These are phyloP conservation scores for Coranthus polyacanthus DNA, from an alignment of 2,797 vertebrate genomes.

Conservation along the genomic window DNA sequence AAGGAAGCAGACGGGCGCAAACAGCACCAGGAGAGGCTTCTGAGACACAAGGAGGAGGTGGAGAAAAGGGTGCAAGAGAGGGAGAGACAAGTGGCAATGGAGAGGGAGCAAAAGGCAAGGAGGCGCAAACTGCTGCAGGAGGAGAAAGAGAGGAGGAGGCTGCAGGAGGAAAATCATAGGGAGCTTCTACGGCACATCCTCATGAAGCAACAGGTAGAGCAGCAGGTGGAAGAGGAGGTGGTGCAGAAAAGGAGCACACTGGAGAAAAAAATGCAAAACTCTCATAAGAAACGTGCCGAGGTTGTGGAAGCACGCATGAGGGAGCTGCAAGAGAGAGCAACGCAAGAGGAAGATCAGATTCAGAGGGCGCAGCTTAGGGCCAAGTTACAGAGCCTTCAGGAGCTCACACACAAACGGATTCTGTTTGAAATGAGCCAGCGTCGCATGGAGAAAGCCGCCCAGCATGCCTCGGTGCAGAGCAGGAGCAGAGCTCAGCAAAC, in stretches of 20 bases:
- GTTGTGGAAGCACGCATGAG: slow-evolving; percentile 50
- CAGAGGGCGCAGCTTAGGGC: slow-evolving; percentile 69
- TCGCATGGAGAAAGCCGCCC: slow-evolving; percentile 70
- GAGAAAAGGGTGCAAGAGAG: slow-evolving; percentile 59
- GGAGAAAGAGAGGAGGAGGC: slow-evolving; percentile 59
- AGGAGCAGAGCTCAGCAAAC: slow-evolving; percentile 54
- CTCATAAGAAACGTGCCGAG: slow-evolving; percentile 53
- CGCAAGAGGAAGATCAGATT: slow-evolving; percentile 73
- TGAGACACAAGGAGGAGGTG: slow-evolving; percentile 63
- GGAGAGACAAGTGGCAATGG: slow-evolving; percentile 48
- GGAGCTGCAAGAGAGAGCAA: slow-evolving; percentile 69
- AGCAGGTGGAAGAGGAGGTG: slow-evolving; percentile 77
- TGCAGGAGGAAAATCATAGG: slow-evolving; percentile 76
- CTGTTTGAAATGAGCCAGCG: slow-evolving; percentile 74
- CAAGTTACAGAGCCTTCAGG: slow-evolving; percentile 54
- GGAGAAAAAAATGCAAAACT: slow-evolving; percentile 71
- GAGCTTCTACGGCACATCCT: slow-evolving; percentile 82
- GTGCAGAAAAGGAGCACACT: slow-evolving; percentile 67
- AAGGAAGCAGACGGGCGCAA: slow-evolving; percentile 70
- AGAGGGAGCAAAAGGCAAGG: slow-evolving; percentile 67
- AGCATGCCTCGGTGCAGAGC: slow-evolving; percentile 35
- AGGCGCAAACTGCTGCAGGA: slow-evolving; percentile 66
- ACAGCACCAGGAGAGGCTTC: slow-evolving; percentile 67
- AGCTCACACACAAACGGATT: slow-evolving; percentile 66
- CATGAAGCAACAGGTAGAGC: slow-evolving; percentile 78